phyloP scores from a whole-genome alignment of 2,797 vertebrate species.

The Pseudochirops corinnae region DNA sequence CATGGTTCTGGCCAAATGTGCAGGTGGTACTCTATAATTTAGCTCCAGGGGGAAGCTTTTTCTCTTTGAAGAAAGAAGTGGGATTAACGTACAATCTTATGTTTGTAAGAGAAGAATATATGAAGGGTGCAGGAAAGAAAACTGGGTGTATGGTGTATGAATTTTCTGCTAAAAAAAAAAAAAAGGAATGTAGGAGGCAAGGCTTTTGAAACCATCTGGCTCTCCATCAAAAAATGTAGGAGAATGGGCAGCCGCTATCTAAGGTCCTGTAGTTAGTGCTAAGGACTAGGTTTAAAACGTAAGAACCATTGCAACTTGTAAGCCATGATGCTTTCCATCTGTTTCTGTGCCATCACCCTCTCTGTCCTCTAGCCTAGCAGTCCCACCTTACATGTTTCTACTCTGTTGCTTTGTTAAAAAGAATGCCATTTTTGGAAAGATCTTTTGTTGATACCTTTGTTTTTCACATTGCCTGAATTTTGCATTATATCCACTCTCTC shows the following conservation, averaged over 20 bases:
- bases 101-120: conserved; percentile 26
- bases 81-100: conserved; percentile 64
- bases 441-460: background rate
- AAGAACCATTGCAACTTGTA: background rate
- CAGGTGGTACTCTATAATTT: conserved; percentile 66
- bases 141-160: conserved; percentile 22
- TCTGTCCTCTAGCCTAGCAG: background rate
- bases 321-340: background rate
- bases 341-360: background rate
- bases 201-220: conserved; percentile 12
- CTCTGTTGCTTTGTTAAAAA: background rate
- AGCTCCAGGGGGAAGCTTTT: conserved; percentile 49
- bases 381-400: background rate
- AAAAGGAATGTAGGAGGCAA: background rate
- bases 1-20: conserved; percentile 58
- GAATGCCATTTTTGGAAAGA: background rate
- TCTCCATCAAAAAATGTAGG: background rate
- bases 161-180: too few relatives aligned
- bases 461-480: background rate
- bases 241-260: background rate
- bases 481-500: background rate
- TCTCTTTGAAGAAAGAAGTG: conserved; percentile 65
- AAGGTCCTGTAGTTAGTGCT: background rate
- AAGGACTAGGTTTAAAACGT: background rate
- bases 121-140: conserved; percentile 49